Conservation (phyloP, 2,888 invertebrate genomes). For the Drosophila maculinotata region DNA sequence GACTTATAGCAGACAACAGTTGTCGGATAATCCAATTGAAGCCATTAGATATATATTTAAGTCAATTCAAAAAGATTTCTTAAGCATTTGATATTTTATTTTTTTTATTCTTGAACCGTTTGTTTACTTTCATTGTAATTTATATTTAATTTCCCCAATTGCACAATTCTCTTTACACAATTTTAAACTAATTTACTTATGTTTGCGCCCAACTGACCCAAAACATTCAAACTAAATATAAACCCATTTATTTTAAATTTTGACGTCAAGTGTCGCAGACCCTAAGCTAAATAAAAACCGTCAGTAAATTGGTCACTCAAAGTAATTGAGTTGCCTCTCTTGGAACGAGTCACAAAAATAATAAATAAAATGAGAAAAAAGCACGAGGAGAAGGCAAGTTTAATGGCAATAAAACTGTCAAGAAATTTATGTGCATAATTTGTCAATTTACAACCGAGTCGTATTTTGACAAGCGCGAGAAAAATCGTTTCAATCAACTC, state of each 20-base stretch:
- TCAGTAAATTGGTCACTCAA: slow-evolving; percentile 64
- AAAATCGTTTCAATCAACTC: slow-evolving; percentile 67
- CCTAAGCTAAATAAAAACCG: slow-evolving; percentile 22
- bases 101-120: background rate
- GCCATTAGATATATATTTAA: background rate
- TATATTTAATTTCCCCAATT: slow-evolving; percentile 32
- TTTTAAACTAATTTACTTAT: slow-evolving; percentile 1
- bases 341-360: slow-evolving; percentile 14
- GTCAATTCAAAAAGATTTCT: background rate
- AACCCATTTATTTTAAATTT: slow-evolving; percentile 59
- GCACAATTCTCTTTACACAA: slow-evolving; percentile 33
- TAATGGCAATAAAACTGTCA: slow-evolving; percentile 63
- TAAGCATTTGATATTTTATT: background rate
- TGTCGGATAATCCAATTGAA: slow-evolving; percentile 4
- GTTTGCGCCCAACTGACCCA: slow-evolving; percentile 34
- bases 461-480: slow-evolving; percentile 70
- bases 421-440: slow-evolving; percentile 68
- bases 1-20: background rate
- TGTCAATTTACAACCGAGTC: slow-evolving; percentile 61
- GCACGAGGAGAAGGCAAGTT: slow-evolving; percentile 25
- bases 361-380: slow-evolving; percentile 4
- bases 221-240: slow-evolving; percentile 46
- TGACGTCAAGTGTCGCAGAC: slow-evolving; percentile 51
- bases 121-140: background rate
- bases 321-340: slow-evolving; percentile 58